These are phyloP conservation scores for Macropodus opercularis DNA, from an alignment of 2,797 vertebrate species.

Conservation along the genomic window DNA sequence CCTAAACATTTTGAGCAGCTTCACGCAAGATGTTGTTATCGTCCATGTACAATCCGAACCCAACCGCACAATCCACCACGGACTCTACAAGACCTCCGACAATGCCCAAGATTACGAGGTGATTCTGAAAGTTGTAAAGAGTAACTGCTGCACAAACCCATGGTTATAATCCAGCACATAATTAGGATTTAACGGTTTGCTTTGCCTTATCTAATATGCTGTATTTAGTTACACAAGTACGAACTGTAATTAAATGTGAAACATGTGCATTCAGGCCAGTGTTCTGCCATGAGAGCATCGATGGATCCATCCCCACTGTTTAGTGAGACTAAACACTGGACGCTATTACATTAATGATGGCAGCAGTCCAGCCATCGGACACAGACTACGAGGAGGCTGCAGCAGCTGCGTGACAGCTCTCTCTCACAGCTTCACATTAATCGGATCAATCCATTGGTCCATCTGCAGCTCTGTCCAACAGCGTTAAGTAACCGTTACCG, in stretches of 20 bases:
- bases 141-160: neutral
- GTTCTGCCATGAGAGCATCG: conserved; percentile 10
- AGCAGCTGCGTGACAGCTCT: conserved; percentile 60
- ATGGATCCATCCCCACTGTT: conserved; percentile 22
- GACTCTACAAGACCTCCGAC: too few relatives aligned
- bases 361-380: conserved; percentile 25
- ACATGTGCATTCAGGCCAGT: conserved; percentile 2
- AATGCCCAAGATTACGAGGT: neutral
- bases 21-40: too few relatives aligned
- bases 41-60: too few relatives aligned
- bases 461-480: conserved; percentile 17
- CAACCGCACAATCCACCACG: too few relatives aligned
- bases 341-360: conserved; percentile 49
- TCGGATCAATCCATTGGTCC: conserved; percentile 39
- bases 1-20: neutral
- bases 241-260: neutral
- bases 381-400: conserved; percentile 27
- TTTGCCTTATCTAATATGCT: neutral
- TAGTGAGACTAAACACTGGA: conserved; percentile 28
- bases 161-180: neutral
- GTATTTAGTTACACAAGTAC: neutral
- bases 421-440: conserved; percentile 56
- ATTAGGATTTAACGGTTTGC: neutral
- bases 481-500: conserved; percentile 39
- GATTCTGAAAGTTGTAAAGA: neutral